phyloP scores from a whole-genome alignment of 2,113 vertebrate genomes.

The Melospiza georgiana region DNA sequence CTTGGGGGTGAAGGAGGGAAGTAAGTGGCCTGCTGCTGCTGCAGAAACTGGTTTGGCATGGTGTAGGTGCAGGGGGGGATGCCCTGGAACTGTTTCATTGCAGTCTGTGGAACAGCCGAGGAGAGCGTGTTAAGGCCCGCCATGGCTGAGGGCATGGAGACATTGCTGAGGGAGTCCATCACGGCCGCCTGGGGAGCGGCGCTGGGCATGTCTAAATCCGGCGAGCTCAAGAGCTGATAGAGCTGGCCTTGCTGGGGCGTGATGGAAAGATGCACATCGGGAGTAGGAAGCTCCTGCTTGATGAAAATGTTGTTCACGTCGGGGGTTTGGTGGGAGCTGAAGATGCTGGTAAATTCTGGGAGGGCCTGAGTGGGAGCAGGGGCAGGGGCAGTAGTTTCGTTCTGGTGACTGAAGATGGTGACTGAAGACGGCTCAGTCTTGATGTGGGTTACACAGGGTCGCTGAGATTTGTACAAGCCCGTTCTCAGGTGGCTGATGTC shows the following conservation, averaged over 20 bases:
- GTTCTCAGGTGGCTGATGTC: conserved; percentile 91
- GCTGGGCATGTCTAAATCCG: conserved; percentile 87
- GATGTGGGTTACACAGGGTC: conserved; percentile 83
- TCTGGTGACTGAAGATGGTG: conserved; percentile 83
- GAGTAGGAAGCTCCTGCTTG: conserved; percentile 90
- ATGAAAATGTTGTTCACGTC: conserved; percentile 84
- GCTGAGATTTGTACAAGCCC: conserved; percentile 86
- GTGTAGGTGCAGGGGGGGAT: conserved; percentile 80
- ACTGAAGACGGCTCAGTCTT: conserved; percentile 84
- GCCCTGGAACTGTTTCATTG: conserved; percentile 79
- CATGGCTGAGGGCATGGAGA: conserved; percentile 80
- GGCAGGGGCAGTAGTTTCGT: conserved; percentile 74
- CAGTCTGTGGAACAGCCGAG: conserved; percentile 74
- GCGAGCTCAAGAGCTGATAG: conserved; percentile 90
- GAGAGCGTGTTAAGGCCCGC: conserved; percentile 80
- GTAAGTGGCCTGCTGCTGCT: conserved; percentile 84
- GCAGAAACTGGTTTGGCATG: conserved; percentile 79
- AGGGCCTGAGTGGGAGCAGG: conserved; percentile 74
- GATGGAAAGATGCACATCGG: conserved; percentile 82
- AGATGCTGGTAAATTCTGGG: conserved; percentile 88
- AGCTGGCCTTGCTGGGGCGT: conserved; percentile 87
- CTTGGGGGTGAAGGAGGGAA: conserved; percentile 94
- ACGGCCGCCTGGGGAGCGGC: conserved; percentile 78
- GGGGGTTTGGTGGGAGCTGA: conserved; percentile 78
- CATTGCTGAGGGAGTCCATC: conserved; percentile 78